Conservation (phyloP, 2,888 invertebrate species). For the Silvanus unidentatus region DNA sequence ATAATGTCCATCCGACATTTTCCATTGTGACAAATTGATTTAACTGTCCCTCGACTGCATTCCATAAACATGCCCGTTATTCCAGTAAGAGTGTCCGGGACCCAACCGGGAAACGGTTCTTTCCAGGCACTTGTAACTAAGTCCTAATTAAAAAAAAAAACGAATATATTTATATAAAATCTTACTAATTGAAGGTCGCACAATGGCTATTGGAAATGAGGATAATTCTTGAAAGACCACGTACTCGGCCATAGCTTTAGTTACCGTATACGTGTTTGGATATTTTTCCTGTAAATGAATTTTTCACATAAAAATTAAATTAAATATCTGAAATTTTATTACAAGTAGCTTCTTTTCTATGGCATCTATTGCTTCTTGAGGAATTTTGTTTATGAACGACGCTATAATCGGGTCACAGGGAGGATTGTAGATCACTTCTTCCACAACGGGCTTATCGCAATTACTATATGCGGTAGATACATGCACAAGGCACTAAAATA, state of each 20-base stretch:
- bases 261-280: conserved; percentile 94
- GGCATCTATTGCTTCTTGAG: conserved; percentile 55
- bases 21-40: conserved; percentile 70
- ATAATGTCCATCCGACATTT: conserved; percentile 77
- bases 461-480: conserved; percentile 97
- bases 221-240: conserved; percentile 66
- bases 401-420: conserved; percentile 59
- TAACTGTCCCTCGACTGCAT: conserved; percentile 75
- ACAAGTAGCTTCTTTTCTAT: conserved; percentile 56
- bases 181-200: conserved; percentile 84
- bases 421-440: conserved; percentile 77
- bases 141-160: background rate
- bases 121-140: conserved; percentile 56
- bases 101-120: conserved; percentile 82
- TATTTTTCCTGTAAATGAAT: conserved; percentile 58
- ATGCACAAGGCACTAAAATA: conserved; percentile 71
- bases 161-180: too few species aligned
- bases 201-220: conserved; percentile 78
- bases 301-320: conserved; percentile 9
- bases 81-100: conserved; percentile 86
- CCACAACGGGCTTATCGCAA: conserved; percentile 74
- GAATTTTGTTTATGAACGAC: conserved; percentile 56
- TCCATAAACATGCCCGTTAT: conserved; percentile 82
- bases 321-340: conserved; percentile 17
- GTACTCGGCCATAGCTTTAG: conserved; percentile 89